Percentiles rank a stretch among this genome's conserved stretches.
phyloP scores from a whole-genome alignment of 2,888 invertebrate species.

The Cosmopolites sordidus region DNA sequence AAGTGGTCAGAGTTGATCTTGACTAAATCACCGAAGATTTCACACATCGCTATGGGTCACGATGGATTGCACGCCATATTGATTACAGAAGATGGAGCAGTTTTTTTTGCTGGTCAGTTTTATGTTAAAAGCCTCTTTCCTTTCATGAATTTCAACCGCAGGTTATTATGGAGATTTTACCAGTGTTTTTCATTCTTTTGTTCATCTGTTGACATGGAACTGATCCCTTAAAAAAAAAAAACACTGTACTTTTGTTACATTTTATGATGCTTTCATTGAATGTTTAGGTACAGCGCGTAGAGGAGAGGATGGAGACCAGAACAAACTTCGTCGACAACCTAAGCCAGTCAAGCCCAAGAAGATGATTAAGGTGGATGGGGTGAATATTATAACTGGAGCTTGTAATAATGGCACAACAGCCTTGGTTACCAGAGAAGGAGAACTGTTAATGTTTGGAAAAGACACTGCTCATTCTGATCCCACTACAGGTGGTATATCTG shows the following conservation, averaged over 20 bases:
- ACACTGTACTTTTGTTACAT: no score
- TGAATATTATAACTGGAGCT: constrained; percentile 75
- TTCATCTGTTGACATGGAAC: no score
- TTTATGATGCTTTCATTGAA: no score
- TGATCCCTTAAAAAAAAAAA: no score
- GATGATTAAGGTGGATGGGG: constrained; percentile 84
- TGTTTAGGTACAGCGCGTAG: constrained; percentile 72
- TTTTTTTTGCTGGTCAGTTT: constrained; percentile 63
- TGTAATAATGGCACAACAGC: constrained; percentile 95
- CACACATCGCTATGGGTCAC: constrained; percentile 84
- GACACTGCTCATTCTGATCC: constrained; percentile 83
- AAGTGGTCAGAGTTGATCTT: constrained; percentile 62
- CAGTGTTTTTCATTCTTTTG: no score
- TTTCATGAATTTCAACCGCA: no score
- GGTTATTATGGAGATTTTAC: no score
- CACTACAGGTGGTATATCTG: constrained; percentile 49
- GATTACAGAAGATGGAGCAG: constrained; percentile 88
- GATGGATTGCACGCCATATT: constrained; percentile 90
- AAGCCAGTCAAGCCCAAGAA: constrained; percentile 91
- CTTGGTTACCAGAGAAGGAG: constrained; percentile 84
- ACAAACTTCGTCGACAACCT: constrained; percentile 73
- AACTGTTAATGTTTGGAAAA: constrained; percentile 90
- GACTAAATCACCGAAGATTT: constrained; percentile 67
- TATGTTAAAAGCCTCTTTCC: background rate
- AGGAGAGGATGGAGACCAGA: constrained; percentile 89